Percentiles rank a stretch among this genome's conserved stretches.
These are phyloP conservation scores for Anguilla japonica DNA, from an alignment of 2,113 vertebrate species.

Conservation along the genomic window DNA sequence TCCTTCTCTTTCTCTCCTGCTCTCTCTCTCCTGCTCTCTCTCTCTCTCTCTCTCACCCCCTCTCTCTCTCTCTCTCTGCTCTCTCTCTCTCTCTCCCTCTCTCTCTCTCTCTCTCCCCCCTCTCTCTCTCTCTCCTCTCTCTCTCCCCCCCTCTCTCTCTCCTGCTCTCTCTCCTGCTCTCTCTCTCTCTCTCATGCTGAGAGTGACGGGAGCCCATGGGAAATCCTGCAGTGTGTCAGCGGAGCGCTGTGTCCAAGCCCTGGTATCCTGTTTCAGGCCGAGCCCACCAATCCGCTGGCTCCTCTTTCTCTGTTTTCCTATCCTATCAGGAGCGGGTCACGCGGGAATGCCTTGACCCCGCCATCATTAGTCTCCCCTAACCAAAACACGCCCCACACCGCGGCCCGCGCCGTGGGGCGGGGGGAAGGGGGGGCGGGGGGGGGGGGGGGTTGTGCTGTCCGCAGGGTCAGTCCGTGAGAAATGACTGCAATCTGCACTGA, in stretches of 20 bases:
- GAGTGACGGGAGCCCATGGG: neutral
- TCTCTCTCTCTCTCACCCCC: too few relatives aligned
- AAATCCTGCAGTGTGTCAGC: neutral
- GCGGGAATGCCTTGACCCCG: neutral
- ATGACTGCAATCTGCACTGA: neutral
- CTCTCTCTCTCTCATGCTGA: neutral
- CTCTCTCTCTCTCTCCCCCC: neutral
- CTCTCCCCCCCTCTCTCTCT: neutral
- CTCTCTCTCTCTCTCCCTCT: too few relatives aligned
- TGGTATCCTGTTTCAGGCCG: neutral
- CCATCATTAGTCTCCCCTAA: constrained; percentile 5
- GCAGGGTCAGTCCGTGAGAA: neutral
- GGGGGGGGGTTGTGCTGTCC: neutral
- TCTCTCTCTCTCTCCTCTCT: neutral
- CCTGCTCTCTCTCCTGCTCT: neutral
- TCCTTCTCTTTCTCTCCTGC: too few relatives aligned
- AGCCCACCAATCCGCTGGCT: neutral
- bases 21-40: too few relatives aligned
- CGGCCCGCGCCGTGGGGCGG: neutral
- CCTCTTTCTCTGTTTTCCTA: constrained; percentile 6
- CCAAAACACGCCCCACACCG: neutral
- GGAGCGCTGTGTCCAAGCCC: neutral
- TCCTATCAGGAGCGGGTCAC: neutral
- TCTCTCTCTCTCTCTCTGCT: too few relatives aligned
- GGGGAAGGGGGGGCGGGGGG: neutral